phyloP scores from a whole-genome alignment of 92 coral and sea anemone genomes.

The Heliopora coerulea region DNA sequence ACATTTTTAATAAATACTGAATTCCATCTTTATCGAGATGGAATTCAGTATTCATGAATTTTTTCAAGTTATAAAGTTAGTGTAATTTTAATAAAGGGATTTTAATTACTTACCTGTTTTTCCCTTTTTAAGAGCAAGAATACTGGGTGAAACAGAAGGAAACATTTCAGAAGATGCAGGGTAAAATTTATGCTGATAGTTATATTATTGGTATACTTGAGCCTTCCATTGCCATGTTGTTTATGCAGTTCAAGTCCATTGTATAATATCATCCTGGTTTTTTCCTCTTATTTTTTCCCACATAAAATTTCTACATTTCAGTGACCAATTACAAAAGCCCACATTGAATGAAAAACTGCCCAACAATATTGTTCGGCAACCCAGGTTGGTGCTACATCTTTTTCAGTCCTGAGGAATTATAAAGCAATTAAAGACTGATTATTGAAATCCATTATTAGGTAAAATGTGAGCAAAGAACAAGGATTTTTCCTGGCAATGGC shows the following conservation, averaged over 20 bases:
- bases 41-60: too few relatives aligned
- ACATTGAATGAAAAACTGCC: slow-evolving; percentile 61
- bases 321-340: not conserved
- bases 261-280: too few relatives aligned
- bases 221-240: not conserved
- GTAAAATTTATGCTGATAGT: slow-evolving; percentile 38
- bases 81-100: too few relatives aligned
- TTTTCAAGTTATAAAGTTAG: too few relatives aligned
- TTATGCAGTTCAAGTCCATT: not conserved
- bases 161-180: slow-evolving; percentile 50
- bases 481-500: too few relatives aligned
- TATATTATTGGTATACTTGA: not conserved
- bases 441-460: too few relatives aligned
- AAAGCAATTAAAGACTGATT: too few relatives aligned
- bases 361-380: slow-evolving; percentile 69
- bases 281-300: not conserved
- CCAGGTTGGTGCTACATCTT: slow-evolving; percentile 50
- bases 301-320: not conserved
- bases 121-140: slow-evolving; percentile 62
- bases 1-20: too few relatives aligned
- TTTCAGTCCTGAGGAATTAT: not conserved
- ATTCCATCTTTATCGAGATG: too few relatives aligned
- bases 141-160: slow-evolving; percentile 70
- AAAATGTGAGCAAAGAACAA: too few relatives aligned
- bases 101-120: too few relatives aligned